A percentile compares a stretch with the other conserved stretches of the same genome.
phyloP scores from a whole-genome alignment of 2,888 invertebrate species.

The Leptura quadrifasciata region DNA sequence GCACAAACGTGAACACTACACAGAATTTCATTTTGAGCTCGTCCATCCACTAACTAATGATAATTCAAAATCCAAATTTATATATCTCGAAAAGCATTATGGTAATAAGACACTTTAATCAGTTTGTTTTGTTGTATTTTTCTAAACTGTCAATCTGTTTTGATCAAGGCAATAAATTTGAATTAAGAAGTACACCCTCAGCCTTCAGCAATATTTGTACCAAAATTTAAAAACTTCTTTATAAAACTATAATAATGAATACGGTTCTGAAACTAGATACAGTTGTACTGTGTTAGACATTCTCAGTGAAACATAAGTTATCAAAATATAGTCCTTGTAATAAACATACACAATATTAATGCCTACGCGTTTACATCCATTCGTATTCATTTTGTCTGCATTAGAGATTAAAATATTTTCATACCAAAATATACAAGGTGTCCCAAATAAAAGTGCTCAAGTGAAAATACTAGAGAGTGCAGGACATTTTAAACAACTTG shows the following conservation, averaged over 20 bases:
- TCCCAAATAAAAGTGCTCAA: too few relatives aligned
- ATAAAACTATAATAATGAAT: too few relatives aligned
- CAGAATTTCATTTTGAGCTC: slow-evolving; percentile 15
- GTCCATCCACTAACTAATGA: background rate
- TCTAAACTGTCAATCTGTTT: background rate
- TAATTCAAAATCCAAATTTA: background rate
- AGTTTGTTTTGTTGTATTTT: background rate
- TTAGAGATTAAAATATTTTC: too few relatives aligned
- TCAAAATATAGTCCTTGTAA: too few relatives aligned
- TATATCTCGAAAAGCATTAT: background rate
- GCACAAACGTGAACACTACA: background rate
- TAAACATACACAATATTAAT: background rate
- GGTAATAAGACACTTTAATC: background rate
- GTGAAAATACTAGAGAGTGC: too few relatives aligned
- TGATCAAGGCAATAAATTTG: background rate
- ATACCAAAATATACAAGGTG: too few relatives aligned
- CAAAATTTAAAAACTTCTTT: background rate
- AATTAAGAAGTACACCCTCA: background rate
- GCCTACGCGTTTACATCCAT: background rate
- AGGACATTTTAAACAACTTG: too few relatives aligned
- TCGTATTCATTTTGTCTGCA: background rate
- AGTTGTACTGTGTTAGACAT: too few relatives aligned
- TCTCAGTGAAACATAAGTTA: too few relatives aligned
- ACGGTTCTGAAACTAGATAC: too few relatives aligned
- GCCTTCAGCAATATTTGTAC: background rate